Conservation (phyloP, 2,113 vertebrate genomes). For the Castor canadensis region DNA sequence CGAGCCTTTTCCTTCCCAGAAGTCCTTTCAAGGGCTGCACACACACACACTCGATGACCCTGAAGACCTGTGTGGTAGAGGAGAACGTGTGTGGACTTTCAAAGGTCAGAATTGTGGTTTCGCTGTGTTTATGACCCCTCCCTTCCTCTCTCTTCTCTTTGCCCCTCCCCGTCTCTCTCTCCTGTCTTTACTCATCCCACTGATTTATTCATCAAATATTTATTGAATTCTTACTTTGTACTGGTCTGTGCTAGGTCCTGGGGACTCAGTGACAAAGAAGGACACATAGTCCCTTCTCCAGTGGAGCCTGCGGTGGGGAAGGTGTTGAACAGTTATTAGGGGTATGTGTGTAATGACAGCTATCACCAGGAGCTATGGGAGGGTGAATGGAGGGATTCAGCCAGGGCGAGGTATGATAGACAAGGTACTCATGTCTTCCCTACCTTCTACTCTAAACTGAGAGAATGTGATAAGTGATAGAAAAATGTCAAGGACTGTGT, state of each 20-base stretch:
- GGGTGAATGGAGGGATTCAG: not conserved
- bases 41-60: not conserved
- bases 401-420: not conserved
- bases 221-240: not conserved
- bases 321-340: not conserved
- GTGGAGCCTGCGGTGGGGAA: not conserved
- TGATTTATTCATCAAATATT: not conserved
- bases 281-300: not conserved
- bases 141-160: not conserved
- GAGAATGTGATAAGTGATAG: not conserved
- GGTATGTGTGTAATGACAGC: not conserved
- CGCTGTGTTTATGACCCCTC: not conserved
- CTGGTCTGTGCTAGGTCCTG: not conserved
- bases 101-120: not conserved
- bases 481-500: not conserved
- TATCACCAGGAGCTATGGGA: rapidly evolving
- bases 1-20: not conserved
- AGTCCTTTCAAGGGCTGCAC: not conserved
- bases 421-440: not conserved
- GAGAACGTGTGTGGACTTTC: not conserved
- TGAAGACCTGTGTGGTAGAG: not conserved
- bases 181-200: not conserved
- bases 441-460: not conserved
- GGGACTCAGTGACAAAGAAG: not conserved
- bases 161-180: too few species aligned